These are phyloP conservation scores for Siniperca undulata DNA, from an alignment of 2,797 vertebrate species.

Conservation along the genomic window DNA sequence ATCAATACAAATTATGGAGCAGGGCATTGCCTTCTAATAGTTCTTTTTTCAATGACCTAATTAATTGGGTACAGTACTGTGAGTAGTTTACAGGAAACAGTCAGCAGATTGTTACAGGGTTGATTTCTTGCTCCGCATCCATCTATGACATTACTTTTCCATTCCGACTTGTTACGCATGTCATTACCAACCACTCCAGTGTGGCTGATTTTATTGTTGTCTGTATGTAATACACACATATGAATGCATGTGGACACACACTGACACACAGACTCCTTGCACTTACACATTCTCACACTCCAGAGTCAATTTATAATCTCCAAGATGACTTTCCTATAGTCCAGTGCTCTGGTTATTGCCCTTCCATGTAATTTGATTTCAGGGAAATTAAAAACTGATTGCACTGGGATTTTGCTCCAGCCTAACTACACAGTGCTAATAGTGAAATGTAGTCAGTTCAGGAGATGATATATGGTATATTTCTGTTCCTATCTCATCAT, in stretches of 20 bases:
- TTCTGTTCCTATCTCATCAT: conserved; percentile 37
- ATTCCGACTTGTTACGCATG: neutral
- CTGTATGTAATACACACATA: conserved; percentile 5
- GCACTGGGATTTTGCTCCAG: conserved; percentile 64
- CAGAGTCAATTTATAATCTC: conserved; percentile 69
- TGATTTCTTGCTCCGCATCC: conserved; percentile 33
- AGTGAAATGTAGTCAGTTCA: conserved; percentile 51
- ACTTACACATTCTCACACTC: conserved; percentile 27
- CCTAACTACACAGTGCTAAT: conserved; percentile 15
- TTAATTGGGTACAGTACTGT: conserved; percentile 44
- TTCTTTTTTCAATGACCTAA: conserved; percentile 54
- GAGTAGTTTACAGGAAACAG: conserved; percentile 41
- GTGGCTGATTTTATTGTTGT: neutral
- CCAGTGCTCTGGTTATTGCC: conserved; percentile 70
- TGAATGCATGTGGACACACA: neutral
- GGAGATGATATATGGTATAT: conserved; percentile 30
- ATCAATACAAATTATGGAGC: conserved; percentile 63
- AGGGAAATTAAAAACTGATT: conserved; percentile 80
- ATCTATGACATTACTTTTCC: conserved; percentile 21
- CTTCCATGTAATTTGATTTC: conserved; percentile 78
- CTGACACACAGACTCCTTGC: neutral
- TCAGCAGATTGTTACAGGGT: conserved; percentile 32
- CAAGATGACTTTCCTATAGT: conserved; percentile 65
- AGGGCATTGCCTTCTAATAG: neutral
- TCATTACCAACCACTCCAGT: conserved; percentile 5